Base-by-base conservation (phyloP, 2,113 vertebrate genomes). In the Ammodytes marinus region DNA sequence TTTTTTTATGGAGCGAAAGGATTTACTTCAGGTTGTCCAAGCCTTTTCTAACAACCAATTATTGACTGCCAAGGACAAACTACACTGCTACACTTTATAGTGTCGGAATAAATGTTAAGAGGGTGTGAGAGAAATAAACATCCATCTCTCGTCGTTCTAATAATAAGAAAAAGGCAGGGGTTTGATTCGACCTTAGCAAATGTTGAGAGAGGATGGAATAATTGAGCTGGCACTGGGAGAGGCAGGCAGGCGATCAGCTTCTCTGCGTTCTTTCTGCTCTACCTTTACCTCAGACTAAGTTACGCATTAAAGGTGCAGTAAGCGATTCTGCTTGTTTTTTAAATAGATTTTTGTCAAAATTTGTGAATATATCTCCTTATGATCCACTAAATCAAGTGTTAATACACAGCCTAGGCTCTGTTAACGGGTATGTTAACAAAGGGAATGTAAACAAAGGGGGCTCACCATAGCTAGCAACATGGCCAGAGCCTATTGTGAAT, bases 141-240 rank as follows among this genome's bases (percentile, higher is more conserved):
- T 19, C 12, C 49, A 49, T 46, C 37, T 65, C 4, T 58, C 43
- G 8, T 27, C 27, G 12, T 15, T n/a, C 35, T 80, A 74, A 64
- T 15, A 49, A 86, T 39, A 73, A 67, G 17, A 45, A 77, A 77
- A 27, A 19, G 39, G n/a, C 27, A 45, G 11, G 8, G 67, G 45
- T 77, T 63, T 9, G 52, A 50, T 14, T 58, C 6, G 14, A 71
- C 50, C 66, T 81, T 69, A 70, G 69, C 52, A 83, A n/a, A 57
- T 57, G 27, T 39, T 59, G 42, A 85, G 65, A 27, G 17, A 0
- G 69, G 64, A 54, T 39, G 19, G 71, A 55, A 57, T 71, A 82
- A 84, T 53, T 60, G 67, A 79, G 64, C 39, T 79, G 61, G 58
- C 78, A 70, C 65, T 75, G 63, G 35, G 54, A 78, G 50, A 50